A percentile compares a stretch with the other conserved stretches of the same genome.
Conservation (phyloP, 1,140 invertebrate genomes). For the Calliopsis andreniformis region DNA sequence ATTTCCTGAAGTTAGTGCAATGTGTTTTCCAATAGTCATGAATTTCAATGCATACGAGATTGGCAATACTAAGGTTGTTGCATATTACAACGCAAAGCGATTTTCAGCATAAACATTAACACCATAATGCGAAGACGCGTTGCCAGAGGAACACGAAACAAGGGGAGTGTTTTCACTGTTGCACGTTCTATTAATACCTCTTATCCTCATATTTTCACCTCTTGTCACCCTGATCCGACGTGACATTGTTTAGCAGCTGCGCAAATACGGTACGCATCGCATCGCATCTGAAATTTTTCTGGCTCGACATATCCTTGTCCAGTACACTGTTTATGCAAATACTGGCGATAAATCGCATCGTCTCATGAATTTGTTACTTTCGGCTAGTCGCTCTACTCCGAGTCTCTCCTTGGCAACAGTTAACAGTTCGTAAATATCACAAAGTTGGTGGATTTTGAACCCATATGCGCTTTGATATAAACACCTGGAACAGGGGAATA, state of each 20-base stretch:
- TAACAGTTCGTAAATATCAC: not conserved
- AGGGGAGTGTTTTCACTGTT: too few species aligned
- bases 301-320: conserved; percentile 62
- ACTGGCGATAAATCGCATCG: conserved; percentile 77
- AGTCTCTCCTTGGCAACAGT: not conserved
- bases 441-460: not conserved
- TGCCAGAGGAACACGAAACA: too few species aligned
- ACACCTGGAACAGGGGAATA: too few species aligned
- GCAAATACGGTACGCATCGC: conserved; percentile 33
- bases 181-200: not conserved
- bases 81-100: conserved; percentile 40
- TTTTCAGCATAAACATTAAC: too few species aligned
- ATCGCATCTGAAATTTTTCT: conserved; percentile 64
- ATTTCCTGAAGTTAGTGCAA: not conserved
- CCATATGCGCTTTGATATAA: not conserved
- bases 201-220: conserved; percentile 4
- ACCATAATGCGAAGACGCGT: too few species aligned
- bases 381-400: conserved; percentile 65
- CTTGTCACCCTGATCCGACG: not conserved
- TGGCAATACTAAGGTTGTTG: not conserved
- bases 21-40: conserved; percentile 17
- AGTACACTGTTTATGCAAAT: conserved; percentile 77
- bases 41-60: conserved; percentile 30
- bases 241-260: conserved; percentile 43
- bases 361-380: conserved; percentile 78